A percentile compares a stretch with the other conserved stretches of the same genome.
Evolutionary conservation across 2,113 vertebrate genomes (phyloP).

Genomic region (Toxotes jaculatrix): DNA sequence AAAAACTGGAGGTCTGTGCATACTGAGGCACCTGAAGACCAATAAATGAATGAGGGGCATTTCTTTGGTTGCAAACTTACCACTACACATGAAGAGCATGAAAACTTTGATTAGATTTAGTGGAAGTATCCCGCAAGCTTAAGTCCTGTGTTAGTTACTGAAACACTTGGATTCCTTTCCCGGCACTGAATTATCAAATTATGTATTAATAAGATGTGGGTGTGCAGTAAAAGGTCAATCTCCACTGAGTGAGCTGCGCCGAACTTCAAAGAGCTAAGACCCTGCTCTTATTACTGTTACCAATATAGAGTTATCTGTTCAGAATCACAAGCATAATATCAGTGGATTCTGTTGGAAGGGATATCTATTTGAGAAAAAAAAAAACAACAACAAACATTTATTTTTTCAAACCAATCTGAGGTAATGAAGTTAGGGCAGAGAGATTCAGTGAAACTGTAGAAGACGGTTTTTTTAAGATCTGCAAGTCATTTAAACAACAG

Average conservation of each 20-base stretch:
- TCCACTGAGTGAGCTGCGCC: constrained; percentile 9
- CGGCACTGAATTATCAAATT: not conserved
- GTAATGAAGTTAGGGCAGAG: constrained; percentile 8
- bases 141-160: not conserved
- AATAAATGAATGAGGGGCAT: too few species aligned
- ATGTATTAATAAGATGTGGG: not conserved
- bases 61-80: too few species aligned
- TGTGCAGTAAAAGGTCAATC: constrained; percentile 42
- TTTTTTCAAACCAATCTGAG: constrained; percentile 14
- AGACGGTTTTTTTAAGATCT: not conserved
- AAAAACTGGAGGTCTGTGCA: too few species aligned
- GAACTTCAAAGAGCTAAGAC: constrained; percentile 17
- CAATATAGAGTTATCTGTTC: constrained; percentile 19
- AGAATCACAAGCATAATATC: constrained; percentile 18
- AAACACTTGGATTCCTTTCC: not conserved
- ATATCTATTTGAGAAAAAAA: not conserved
- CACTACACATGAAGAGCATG: not conserved
- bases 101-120: not conserved
- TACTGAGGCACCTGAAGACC: too few species aligned
- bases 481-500: constrained; percentile 24
- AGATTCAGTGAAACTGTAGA: not conserved
- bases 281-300: constrained; percentile 20
- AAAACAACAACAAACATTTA: not conserved
- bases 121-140: not conserved
- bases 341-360: constrained; percentile 2